phyloP scores from a whole-genome alignment of 2,888 invertebrate genomes.

The Acholoe squamosa region DNA sequence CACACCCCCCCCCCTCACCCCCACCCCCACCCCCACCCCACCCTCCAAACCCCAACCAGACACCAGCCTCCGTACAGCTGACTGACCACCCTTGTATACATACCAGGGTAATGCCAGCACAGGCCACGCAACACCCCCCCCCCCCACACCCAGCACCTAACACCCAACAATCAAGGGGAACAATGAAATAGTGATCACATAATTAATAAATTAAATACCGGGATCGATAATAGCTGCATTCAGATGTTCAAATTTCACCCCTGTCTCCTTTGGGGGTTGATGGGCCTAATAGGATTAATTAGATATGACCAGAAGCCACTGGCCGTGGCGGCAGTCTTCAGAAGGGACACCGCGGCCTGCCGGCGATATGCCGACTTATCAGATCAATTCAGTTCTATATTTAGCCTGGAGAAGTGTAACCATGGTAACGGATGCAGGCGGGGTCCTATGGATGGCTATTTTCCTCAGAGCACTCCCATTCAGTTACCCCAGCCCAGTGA shows the following conservation, averaged over 20 bases:
- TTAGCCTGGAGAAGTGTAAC: not conserved
- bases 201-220: not conserved
- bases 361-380: slow-evolving; percentile 27
- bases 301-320: not conserved
- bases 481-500: too few relatives aligned
- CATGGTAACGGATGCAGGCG: slow-evolving; percentile 16
- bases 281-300: not conserved
- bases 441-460: not conserved
- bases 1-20: too few relatives aligned
- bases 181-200: not conserved
- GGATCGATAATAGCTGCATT: not conserved
- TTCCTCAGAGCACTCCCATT: not conserved
- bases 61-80: too few relatives aligned
- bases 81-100: too few relatives aligned
- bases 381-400: slow-evolving; percentile 45
- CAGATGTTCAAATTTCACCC: not conserved
- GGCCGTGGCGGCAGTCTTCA: not conserved
- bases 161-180: not conserved
- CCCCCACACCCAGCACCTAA: not conserved
- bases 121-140: not conserved
- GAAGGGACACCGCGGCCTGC: not conserved
- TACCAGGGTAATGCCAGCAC: too few relatives aligned
- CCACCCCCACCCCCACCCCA: too few relatives aligned
- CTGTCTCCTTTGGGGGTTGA: not conserved
- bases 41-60: too few relatives aligned